Evolutionary conservation across 2,888 invertebrate species (phyloP), one percentile per base, ranked within the genome.

Genomic region (Coelogynopora nodosa): DNA sequence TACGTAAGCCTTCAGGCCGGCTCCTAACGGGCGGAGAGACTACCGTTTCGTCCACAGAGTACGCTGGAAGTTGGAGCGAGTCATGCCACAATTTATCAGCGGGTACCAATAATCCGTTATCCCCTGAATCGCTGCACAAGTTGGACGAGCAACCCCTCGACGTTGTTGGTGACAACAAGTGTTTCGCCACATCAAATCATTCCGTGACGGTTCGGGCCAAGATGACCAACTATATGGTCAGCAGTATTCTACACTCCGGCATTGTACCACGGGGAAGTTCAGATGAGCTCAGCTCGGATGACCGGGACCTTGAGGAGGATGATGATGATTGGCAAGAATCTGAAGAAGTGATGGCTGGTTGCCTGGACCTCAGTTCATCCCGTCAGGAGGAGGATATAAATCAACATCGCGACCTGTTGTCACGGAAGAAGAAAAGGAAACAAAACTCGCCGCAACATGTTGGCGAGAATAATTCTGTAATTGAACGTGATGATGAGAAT

Each of bases 201-300:
- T 13, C 18, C 10, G 49, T 18, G 49, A 18, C 74, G 18, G 74
- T 13, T 13, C 74, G 23, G 5, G 2, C 10, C 23, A 74, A 74
- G 23, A 74, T 74, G 74, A 23, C 74, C 74, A 74, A 74, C 74
- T 74, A 74, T 26, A 74, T 74, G 74, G 74, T 74, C 18, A 74
- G 74, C 23, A 74, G 74, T 74, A 74, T 74, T 74, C 74, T 74
- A 2, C 10, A 74, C 10, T 5, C 5, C 18, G 74, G 74, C 2
- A 49, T 49, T 49, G 10, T 13, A 18, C 49, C 49, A 13, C 49
- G 49, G 5, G 74, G 74, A 5, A 74, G 74, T 23, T 74, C 74
- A n/a, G 74, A 23, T 23, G 74, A 74, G 27, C 49, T 49, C 49
- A 49, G 49, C 49, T 49, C 49, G 18, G 49, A 49, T 49, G 49